A percentile compares a stretch with the other conserved stretches of the same genome.
Conservation (phyloP, 2,888 invertebrate species). For the Nomada ruficornis region DNA sequence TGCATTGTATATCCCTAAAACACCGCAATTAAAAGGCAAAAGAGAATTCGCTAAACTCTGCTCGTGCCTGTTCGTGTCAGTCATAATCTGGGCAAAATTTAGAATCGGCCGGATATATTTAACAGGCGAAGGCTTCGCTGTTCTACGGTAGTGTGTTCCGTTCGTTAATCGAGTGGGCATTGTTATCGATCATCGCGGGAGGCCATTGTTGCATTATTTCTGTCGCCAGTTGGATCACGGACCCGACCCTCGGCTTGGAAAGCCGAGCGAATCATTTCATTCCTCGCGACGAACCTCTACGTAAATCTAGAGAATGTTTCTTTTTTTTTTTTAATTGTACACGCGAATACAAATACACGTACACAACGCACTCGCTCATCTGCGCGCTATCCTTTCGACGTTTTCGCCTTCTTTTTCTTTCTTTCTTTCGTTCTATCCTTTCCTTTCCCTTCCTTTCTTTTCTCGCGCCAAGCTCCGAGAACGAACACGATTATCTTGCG, state of each 20-base stretch:
- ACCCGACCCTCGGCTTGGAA: constrained; percentile 32
- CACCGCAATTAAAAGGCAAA: too few relatives aligned
- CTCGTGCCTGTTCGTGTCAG: constrained; percentile 51
- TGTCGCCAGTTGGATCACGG: constrained; percentile 31
- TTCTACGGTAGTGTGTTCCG: constrained; percentile 5
- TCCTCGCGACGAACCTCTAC: constrained; percentile 64
- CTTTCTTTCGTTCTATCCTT: too few relatives aligned
- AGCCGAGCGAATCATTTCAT: constrained; percentile 52
- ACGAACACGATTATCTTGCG: too few relatives aligned
- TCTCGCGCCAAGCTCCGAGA: too few relatives aligned
- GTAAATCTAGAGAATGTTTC: constrained; percentile 47
- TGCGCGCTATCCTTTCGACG: too few relatives aligned
- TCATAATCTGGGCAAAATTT: constrained; percentile 18
- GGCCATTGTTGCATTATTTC: constrained; percentile 3
- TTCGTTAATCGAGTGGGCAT: neutral
- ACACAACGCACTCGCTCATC: too few relatives aligned
- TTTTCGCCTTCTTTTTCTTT: too few relatives aligned
- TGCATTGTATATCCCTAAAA: constrained; percentile 7
- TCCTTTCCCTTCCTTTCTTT: too few relatives aligned
- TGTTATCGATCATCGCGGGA: constrained; percentile 2
- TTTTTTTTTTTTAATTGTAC: constrained; percentile 50
- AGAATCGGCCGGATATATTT: too few relatives aligned
- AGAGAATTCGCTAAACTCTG: neutral
- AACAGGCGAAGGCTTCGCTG: too few relatives aligned
- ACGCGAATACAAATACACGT: neutral